Conservation (phyloP, 2,113 vertebrate species). For the Illadopsis cleaveri region DNA sequence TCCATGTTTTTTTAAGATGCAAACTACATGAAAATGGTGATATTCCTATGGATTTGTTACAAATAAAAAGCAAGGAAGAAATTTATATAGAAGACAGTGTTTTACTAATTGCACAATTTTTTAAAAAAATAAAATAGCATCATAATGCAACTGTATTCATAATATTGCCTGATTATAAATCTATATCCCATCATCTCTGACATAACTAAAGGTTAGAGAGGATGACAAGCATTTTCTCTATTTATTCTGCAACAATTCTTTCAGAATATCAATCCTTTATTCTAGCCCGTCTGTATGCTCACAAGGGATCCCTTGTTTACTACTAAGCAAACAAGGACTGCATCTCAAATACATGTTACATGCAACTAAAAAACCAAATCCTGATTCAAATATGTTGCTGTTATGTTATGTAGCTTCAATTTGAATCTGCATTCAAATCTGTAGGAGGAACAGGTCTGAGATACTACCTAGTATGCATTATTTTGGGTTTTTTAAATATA, state of each 20-base stretch:
- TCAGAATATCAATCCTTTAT: not conserved
- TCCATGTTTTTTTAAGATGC: not conserved
- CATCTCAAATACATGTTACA: not conserved
- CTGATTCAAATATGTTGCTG: not conserved
- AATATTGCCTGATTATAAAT: not conserved
- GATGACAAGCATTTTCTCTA: not conserved
- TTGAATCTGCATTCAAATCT: not conserved
- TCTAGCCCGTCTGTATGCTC: not conserved
- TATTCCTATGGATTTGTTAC: not conserved
- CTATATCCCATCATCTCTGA: not conserved
- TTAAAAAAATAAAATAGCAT: not conserved
- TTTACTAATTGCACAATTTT: not conserved
- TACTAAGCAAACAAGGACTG: not conserved
- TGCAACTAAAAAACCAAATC: not conserved
- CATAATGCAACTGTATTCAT: not conserved
- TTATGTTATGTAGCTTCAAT: not conserved
- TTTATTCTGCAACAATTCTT: not conserved
- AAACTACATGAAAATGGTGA: not conserved
- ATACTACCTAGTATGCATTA: not conserved
- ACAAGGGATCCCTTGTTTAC: not conserved
- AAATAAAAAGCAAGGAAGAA: not conserved
- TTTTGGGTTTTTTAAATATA: not conserved
- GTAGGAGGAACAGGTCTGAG: not conserved
- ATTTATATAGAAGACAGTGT: not conserved
- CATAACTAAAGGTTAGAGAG: not conserved